Evolutionary conservation across 2,113 vertebrate genomes (phyloP), one percentile per base, ranked within the genome.

Genomic region (Anhinga anhinga): DNA sequence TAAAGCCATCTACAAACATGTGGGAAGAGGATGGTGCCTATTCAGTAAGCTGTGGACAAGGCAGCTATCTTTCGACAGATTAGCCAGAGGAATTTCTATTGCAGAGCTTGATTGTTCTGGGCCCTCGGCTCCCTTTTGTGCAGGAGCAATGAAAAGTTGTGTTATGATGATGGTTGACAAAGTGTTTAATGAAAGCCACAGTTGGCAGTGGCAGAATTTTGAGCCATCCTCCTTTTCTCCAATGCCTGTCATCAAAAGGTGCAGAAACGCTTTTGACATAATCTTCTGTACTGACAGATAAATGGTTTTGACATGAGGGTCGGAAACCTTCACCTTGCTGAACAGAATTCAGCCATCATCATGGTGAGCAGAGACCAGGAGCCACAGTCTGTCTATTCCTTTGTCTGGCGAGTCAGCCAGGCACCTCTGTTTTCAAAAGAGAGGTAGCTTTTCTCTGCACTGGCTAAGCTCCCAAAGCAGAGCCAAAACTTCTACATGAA

Each of bases 11-110:
- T 12, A 73, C 90, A 96, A 53, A 92, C 89, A 91, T 94, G 94
- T 87, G 89, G 96, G 93, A 90, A 95, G 91, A 97, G 97, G 91
- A 59, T 82, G 94, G 78, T 88, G 85, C 81, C 96, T 97, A 93
- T 97, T 98, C 95, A 97, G 95, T 58, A 40, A 82, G 96, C 70
- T 96, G 98, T 55, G 88, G 98, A 98, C 98, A n/a, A 94, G 97
- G 96, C 82, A 76, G 97, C 96, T 98, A 97, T 98, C 98, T 99
- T 98, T 99, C 97, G 59, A 97, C 98, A 98, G 98, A 98, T 98
- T 98, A 98, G 92, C 95, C 96, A 94, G 98, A 98, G 98, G 98
- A 96, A 98, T 98, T 98, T 98, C 98, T 97, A 21, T 69, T 87
- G 94, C 98, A 89, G 85, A 87, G 92, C 91, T 93, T 80, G 83